phyloP scores from a whole-genome alignment of 2,113 vertebrate genomes.

The Hemiprocne comata region DNA sequence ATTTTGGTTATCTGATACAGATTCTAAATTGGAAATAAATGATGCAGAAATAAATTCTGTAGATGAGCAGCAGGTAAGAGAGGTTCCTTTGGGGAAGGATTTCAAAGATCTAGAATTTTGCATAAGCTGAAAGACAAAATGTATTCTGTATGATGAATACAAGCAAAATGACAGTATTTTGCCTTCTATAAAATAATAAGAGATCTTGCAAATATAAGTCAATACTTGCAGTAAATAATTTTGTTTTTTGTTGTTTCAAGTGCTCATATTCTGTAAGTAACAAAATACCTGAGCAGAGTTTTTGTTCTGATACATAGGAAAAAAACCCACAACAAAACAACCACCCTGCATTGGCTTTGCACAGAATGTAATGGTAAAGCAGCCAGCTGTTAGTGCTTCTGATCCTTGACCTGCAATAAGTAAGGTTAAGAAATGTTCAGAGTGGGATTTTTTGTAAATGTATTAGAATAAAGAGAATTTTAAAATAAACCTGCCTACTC shows the following conservation, averaged over 20 bases:
- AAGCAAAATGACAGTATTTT: background rate
- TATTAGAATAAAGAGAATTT: background rate
- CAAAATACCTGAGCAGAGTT: background rate
- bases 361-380: background rate
- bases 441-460: background rate
- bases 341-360: background rate
- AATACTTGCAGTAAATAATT: background rate
- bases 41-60: background rate
- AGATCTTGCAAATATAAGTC: background rate
- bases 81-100: background rate
- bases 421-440: background rate
- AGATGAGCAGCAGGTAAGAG: background rate
- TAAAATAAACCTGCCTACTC: background rate
- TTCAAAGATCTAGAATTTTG: background rate
- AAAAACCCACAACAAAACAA: background rate
- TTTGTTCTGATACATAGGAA: background rate
- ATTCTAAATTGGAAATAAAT: background rate
- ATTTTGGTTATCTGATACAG: background rate
- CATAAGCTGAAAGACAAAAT: background rate
- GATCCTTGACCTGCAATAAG: background rate
- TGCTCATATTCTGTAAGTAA: background rate
- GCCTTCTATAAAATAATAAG: background rate
- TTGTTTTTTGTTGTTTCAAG: background rate
- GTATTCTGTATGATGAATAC: rapidly evolving
- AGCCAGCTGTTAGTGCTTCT: background rate